These are phyloP conservation scores for Drosophila merina DNA, from an alignment of 2,888 invertebrate species.

Conservation along the genomic window DNA sequence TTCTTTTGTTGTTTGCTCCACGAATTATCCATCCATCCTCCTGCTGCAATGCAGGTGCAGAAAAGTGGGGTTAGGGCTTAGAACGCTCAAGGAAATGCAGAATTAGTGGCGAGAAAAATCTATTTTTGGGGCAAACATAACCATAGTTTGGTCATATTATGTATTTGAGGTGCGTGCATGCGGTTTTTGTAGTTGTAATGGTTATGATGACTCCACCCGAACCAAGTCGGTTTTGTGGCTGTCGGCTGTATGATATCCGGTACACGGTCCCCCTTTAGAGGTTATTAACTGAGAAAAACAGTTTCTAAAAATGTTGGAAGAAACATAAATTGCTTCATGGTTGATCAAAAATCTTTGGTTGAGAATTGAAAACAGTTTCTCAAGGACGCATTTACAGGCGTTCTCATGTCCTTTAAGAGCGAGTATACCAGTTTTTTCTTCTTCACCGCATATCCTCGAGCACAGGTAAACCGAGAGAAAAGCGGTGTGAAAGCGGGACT, in stretches of 20 bases:
- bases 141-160: constrained; percentile 33
- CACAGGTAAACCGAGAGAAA: constrained; percentile 32
- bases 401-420: background rate
- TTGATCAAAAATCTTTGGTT: too few species aligned
- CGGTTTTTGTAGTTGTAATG: constrained; percentile 22
- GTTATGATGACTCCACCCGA: constrained; percentile 42
- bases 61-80: constrained; percentile 73
- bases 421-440: constrained; percentile 19
- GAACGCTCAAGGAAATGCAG: constrained; percentile 26
- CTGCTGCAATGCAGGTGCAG: constrained; percentile 72
- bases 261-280: background rate
- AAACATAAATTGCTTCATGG: too few species aligned
- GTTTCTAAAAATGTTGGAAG: too few species aligned
- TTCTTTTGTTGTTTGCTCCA: constrained; percentile 72
- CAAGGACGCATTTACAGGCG: background rate
- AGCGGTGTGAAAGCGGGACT: constrained; percentile 34
- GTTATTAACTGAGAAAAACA: too few species aligned
- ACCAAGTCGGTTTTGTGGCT: background rate
- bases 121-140: constrained; percentile 31
- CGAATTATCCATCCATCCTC: constrained; percentile 67
- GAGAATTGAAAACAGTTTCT: background rate
- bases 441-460: constrained; percentile 25
- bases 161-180: background rate
- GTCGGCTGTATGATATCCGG: background rate
- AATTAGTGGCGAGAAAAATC: constrained; percentile 25